Base-by-base conservation (phyloP, 2,113 vertebrate species). In the Pleuronectes platessa region DNA sequence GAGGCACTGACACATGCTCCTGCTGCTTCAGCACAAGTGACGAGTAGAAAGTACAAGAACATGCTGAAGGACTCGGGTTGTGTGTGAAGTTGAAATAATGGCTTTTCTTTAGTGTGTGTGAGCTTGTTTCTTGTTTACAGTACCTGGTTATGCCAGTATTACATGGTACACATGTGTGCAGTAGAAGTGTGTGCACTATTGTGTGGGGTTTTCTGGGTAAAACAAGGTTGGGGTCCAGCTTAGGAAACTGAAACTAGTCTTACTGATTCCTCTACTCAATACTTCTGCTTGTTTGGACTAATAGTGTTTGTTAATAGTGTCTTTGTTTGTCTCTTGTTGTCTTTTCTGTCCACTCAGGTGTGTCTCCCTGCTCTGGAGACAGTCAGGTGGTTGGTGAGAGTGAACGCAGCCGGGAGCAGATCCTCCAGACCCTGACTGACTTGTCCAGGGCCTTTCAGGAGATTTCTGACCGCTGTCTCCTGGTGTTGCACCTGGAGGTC, bases 401-500 rank as follows among this genome's bases (percentile, higher is more conserved):
- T 0, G 93, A 95, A 0, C 95, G 96, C 0, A 96, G 95, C 6
- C 95, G 96, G 0, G 97, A 99, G 51, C 97, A 98, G 93, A 99
- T 99, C 90, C 92, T 97, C 74, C 97, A 98, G 90, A 97, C 95
- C 0, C 94, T 99, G 9, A 95, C 88, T 0, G 97, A 99, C 85
- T 94, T 99, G 70, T 95, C 96, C 81, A 95, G 90, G 70, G 94
- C 95, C n/a, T 99, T 99, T 86, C 98, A 99, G 82, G 98, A 98
- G 65, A 97, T 98, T 86, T 97, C 97, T 0, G 96, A 99, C 76
- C 96, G 97, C 85, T 99, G 97, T 91, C 92, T 99, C 72, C 95
- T 99, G 26, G 97, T 95, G 11, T 90, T 99, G 18, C 98, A 99
- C 86, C 84, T 99, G 93, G 98, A 99, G 93, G 97, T 99, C 93